A percentile compares a stretch with the other conserved stretches of the same genome.
Conservation (phyloP, 2,113 vertebrate species). For the Axis porcinus region DNA sequence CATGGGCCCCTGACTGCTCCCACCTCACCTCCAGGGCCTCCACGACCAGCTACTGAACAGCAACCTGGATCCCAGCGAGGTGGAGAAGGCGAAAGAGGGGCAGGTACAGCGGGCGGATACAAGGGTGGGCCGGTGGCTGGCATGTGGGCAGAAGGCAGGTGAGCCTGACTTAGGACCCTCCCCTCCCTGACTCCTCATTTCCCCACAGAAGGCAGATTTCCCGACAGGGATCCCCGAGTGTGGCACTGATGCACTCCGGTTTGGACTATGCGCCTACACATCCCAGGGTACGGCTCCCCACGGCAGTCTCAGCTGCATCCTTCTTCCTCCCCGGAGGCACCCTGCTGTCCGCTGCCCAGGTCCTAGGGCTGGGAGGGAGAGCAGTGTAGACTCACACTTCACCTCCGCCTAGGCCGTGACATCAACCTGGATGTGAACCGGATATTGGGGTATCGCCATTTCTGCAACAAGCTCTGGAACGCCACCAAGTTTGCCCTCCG, state of each 20-base stretch:
- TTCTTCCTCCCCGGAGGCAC: background rate
- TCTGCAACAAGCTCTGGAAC: slow-evolving; percentile 97
- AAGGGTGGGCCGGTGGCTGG: rapidly evolving
- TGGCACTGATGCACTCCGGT: slow-evolving; percentile 90
- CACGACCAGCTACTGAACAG: slow-evolving; percentile 85
- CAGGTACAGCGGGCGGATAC: slow-evolving; percentile 79
- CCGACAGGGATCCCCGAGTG: slow-evolving; percentile 90
- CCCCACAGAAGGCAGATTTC: slow-evolving; percentile 87
- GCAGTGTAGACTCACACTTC: background rate
- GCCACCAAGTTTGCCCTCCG: slow-evolving; percentile 92
- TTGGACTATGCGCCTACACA: slow-evolving; percentile 91
- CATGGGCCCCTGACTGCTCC: background rate
- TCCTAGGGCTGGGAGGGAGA: background rate
- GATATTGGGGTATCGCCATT: slow-evolving; percentile 92
- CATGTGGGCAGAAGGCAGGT: background rate
- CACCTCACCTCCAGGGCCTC: slow-evolving; percentile 77
- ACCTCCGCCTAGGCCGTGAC: slow-evolving; percentile 83
- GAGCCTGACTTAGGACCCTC: background rate
- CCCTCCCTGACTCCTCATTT: background rate
- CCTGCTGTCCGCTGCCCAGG: background rate
- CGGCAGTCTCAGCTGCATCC: rapidly evolving
- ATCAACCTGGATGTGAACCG: slow-evolving; percentile 96
- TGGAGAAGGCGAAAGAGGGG: slow-evolving; percentile 86
- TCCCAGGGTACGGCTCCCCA: slow-evolving; percentile 81
- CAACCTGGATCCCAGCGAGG: slow-evolving; percentile 88